These are phyloP conservation scores for Philopedon plagiatum DNA, from an alignment of 2,888 invertebrate species.

Conservation along the genomic window DNA sequence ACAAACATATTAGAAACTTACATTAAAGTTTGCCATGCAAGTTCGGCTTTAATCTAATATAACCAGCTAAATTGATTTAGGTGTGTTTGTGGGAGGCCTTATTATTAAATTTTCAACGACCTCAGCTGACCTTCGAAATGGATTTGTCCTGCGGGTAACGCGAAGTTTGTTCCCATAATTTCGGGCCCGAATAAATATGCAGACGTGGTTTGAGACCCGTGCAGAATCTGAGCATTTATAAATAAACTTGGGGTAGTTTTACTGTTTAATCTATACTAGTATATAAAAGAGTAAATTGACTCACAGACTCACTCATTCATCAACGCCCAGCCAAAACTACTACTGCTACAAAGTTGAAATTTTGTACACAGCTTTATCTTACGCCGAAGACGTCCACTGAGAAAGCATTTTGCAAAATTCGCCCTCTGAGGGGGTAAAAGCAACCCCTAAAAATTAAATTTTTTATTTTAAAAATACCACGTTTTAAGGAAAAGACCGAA, in stretches of 20 bases:
- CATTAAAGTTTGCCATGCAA: conserved; percentile 14
- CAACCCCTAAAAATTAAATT: too few relatives aligned
- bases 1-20: conserved; percentile 26
- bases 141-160: conserved; percentile 39
- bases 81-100: conserved; percentile 37
- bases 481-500: too few relatives aligned
- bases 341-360: too few relatives aligned
- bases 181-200: conserved; percentile 39
- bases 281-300: too few relatives aligned
- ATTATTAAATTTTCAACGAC: conserved; percentile 57
- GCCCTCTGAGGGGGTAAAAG: too few relatives aligned
- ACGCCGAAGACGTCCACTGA: too few relatives aligned
- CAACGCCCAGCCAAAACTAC: too few relatives aligned
- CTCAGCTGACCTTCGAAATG: conserved; percentile 57
- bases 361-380: too few relatives aligned
- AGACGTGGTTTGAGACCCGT: conserved; percentile 2
- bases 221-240: conserved; percentile 31
- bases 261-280: not conserved
- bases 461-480: too few relatives aligned
- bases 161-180: conserved; percentile 41
- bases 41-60: conserved; percentile 35
- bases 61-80: conserved; percentile 39
- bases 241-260: conserved; percentile 3
- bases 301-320: too few relatives aligned
- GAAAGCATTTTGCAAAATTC: too few relatives aligned